A percentile compares a stretch with the other conserved stretches of the same genome.
Evolutionary conservation across 2,888 invertebrate genomes (phyloP).

Genomic region (Dione juno): DNA sequence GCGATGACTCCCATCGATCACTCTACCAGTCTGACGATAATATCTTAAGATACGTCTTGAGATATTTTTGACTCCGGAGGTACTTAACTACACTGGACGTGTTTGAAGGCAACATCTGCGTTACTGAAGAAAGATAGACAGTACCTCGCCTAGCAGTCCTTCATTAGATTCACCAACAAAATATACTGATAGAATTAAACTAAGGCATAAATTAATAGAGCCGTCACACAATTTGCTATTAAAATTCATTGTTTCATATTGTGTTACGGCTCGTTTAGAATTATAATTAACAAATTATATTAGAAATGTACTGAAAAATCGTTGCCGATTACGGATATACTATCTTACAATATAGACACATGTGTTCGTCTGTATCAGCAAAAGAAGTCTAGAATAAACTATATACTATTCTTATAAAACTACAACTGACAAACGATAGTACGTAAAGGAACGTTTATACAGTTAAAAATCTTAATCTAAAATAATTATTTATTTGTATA

Average conservation of each 20-base stretch:
- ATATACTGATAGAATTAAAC: constrained; percentile 1
- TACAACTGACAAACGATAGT: constrained; percentile 44
- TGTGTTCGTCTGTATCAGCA: constrained; percentile 32
- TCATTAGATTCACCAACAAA: constrained; percentile 17
- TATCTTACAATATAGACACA: constrained; percentile 25
- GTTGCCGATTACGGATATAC: constrained; percentile 25
- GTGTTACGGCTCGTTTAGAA: constrained; percentile 8
- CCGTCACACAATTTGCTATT: constrained; percentile 10
- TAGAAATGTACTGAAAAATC: constrained; percentile 20
- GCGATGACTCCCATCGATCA: constrained; percentile 55
- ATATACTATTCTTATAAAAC: constrained; percentile 42
- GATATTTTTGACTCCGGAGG: constrained; percentile 18
- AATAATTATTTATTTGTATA: constrained; percentile 53
- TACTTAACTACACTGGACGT: constrained; percentile 37
- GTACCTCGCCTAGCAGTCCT: constrained; percentile 2
- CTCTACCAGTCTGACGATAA: constrained; percentile 38
- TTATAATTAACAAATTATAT: constrained; percentile 13
- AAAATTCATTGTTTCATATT: background rate
- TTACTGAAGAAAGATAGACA: constrained; percentile 28
- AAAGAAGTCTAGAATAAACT: constrained; percentile 35
- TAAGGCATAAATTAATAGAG: background rate
- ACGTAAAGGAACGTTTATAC: constrained; percentile 56
- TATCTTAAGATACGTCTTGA: constrained; percentile 25
- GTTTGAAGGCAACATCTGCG: constrained; percentile 33
- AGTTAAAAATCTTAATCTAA: constrained; percentile 52